phyloP scores from a whole-genome alignment of 2,797 vertebrate species.

The Schizopygopsis malacanthus region DNA sequence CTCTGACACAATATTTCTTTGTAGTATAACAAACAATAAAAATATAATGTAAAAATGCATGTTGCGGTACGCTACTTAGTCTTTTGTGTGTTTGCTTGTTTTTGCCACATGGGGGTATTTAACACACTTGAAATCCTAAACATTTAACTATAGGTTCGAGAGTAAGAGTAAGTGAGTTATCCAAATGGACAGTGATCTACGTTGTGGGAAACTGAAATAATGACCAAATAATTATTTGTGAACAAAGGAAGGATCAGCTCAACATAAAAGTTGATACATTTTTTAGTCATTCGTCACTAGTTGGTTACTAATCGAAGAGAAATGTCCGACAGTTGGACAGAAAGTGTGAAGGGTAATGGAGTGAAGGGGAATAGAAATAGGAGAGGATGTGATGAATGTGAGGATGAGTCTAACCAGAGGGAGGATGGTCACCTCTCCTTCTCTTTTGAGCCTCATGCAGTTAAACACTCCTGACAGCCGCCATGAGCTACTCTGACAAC shows the following conservation, averaged over 20 bases:
- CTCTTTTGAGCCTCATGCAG: constrained; percentile 32
- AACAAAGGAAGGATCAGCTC: neutral
- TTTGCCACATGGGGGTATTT: neutral
- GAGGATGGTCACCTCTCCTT: constrained; percentile 37
- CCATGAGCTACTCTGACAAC: constrained; percentile 51
- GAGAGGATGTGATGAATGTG: constrained; percentile 22
- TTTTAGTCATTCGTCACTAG: constrained; percentile 9
- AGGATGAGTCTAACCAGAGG: constrained; percentile 38
- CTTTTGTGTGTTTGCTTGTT: neutral
- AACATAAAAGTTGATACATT: neutral
- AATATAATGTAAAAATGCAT: neutral
- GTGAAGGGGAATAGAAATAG: constrained; percentile 17
- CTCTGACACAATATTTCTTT: neutral
- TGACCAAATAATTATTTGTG: neutral
- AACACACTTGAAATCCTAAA: neutral
- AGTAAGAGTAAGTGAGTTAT: neutral
- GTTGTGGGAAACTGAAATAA: neutral
- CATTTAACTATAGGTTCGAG: neutral
- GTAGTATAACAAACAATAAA: neutral
- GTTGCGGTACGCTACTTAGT: neutral
- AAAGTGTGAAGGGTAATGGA: constrained; percentile 27
- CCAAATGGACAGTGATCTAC: neutral
- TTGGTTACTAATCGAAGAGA: constrained; percentile 20
- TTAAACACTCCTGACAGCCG: constrained; percentile 55
- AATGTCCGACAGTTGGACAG: constrained; percentile 5